Evolutionary conservation across 2,797 vertebrate species (phyloP).

Genomic region (Phalloptychus januarius): DNA sequence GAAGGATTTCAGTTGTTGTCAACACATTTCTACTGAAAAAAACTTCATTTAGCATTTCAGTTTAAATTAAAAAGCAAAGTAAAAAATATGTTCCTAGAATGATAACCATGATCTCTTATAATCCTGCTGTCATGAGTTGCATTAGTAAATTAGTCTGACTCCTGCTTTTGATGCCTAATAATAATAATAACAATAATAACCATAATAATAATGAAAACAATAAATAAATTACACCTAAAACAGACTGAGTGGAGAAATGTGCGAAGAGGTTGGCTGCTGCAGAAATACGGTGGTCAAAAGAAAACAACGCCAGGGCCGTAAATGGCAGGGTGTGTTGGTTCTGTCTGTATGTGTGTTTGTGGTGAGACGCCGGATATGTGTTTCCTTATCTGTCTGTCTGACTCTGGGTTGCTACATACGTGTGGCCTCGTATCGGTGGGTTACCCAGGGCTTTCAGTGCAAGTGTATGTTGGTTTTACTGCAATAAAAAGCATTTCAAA

Average conservation of each 20-base stretch:
- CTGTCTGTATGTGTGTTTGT: constrained; percentile 66
- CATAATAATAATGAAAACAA: background rate
- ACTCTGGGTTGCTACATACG: constrained; percentile 60
- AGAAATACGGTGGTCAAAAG: constrained; percentile 65
- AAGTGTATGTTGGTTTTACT: constrained; percentile 21
- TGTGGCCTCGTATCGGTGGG: constrained; percentile 42
- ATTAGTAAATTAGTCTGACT: background rate
- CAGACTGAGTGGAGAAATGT: constrained; percentile 59
- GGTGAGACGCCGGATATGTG: constrained; percentile 73
- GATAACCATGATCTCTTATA: background rate
- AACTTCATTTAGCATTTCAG: background rate
- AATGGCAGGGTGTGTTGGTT: constrained; percentile 63
- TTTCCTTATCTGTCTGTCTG: constrained; percentile 76
- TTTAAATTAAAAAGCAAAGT: background rate
- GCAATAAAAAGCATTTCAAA: background rate
- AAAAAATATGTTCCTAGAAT: background rate
- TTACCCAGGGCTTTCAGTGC: constrained; percentile 34
- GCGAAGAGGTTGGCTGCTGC: constrained; percentile 69
- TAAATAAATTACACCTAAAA: constrained; percentile 51
- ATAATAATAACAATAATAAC: background rate
- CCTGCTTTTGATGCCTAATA: constrained; percentile 21
- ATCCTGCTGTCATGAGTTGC: background rate
- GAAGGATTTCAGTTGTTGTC: constrained; percentile 10
- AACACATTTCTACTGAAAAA: constrained; percentile 19
- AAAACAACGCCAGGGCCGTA: constrained; percentile 69